Evolutionary conservation across 2,797 vertebrate genomes (phyloP).

Genomic region (Semaprochilodus insignis): DNA sequence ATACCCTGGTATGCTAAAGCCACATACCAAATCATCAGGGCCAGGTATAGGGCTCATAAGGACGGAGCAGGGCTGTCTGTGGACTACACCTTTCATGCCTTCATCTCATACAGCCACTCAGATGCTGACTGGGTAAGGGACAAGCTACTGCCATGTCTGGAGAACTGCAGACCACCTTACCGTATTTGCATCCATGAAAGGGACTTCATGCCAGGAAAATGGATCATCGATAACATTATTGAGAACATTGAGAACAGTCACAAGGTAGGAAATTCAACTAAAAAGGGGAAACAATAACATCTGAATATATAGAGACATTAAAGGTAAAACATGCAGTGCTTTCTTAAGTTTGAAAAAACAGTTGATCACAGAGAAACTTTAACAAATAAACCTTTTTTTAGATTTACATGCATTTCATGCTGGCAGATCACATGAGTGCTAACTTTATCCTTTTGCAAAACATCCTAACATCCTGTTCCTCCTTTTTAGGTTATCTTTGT

Average conservation of each 20-base stretch:
- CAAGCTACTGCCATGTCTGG: slow-evolving; percentile 80
- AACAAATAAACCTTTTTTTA: background rate
- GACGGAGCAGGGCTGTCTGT: slow-evolving; percentile 37
- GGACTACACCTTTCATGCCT: slow-evolving; percentile 81
- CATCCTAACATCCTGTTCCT: slow-evolving; percentile 29
- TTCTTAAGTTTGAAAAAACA: background rate
- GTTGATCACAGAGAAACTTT: background rate
- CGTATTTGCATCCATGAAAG: slow-evolving; percentile 88
- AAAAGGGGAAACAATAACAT: background rate
- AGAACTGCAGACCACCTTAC: slow-evolving; percentile 77
- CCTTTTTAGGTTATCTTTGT: slow-evolving; percentile 81
- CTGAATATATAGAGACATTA: background rate
- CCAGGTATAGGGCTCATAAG: slow-evolving; percentile 79
- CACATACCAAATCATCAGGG: slow-evolving; percentile 79
- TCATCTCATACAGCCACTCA: slow-evolving; percentile 86
- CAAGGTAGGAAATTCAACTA: slow-evolving; percentile 72
- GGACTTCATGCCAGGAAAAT: slow-evolving; percentile 86
- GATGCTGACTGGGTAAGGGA: slow-evolving; percentile 87
- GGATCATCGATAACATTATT: slow-evolving; percentile 93
- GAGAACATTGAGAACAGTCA: slow-evolving; percentile 87
- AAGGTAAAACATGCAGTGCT: background rate
- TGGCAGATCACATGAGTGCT: slow-evolving; percentile 2
- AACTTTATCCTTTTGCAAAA: slow-evolving; percentile 8
- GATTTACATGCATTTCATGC: background rate
- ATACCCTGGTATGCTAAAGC: slow-evolving; percentile 85